Percentiles rank a stretch among this genome's conserved stretches.
Evolutionary conservation across 2,888 invertebrate genomes (phyloP).

Genomic region (Sphaerolaimus hirsutus): DNA sequence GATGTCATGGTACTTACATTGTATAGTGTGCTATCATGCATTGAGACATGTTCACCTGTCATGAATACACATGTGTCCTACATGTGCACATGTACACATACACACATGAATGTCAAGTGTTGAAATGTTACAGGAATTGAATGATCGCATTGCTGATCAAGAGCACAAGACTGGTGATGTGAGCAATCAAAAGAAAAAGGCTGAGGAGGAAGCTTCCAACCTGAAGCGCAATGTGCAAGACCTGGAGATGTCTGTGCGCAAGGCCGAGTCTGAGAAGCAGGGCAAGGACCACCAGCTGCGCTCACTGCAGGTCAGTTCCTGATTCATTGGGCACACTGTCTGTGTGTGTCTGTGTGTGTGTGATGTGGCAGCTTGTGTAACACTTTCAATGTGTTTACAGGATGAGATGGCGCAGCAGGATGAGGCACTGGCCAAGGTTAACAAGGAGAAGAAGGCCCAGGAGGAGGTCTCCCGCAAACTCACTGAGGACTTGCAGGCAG

Average conservation of each 20-base stretch:
- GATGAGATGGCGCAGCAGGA: slow-evolving; percentile 7
- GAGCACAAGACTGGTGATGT: slow-evolving; percentile 21
- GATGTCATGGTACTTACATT: too few species aligned
- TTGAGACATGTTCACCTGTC: too few species aligned
- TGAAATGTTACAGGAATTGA: neutral
- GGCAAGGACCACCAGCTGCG: neutral
- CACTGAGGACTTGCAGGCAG: slow-evolving; percentile 7
- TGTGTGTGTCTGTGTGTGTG: neutral
- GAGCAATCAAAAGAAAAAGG: slow-evolving; percentile 33
- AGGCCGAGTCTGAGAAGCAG: neutral
- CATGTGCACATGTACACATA: too few species aligned
- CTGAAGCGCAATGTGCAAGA: slow-evolving; percentile 31
- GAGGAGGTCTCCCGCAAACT: slow-evolving; percentile 8
- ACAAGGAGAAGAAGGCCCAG: slow-evolving; percentile 7
- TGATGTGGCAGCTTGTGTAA: neutral
- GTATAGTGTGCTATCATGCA: too few species aligned
- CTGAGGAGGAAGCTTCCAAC: slow-evolving; percentile 74
- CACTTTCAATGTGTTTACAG: slow-evolving; percentile 3
- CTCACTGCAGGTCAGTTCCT: neutral
- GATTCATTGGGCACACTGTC: neutral
- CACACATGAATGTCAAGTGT: neutral
- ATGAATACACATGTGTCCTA: too few species aligned
- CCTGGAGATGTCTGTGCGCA: slow-evolving; percentile 9
- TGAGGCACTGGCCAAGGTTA: slow-evolving; percentile 4
- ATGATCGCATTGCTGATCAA: slow-evolving; percentile 11